phyloP scores from a whole-genome alignment of 2,113 vertebrate genomes.

The Oreocharis arfaki region DNA sequence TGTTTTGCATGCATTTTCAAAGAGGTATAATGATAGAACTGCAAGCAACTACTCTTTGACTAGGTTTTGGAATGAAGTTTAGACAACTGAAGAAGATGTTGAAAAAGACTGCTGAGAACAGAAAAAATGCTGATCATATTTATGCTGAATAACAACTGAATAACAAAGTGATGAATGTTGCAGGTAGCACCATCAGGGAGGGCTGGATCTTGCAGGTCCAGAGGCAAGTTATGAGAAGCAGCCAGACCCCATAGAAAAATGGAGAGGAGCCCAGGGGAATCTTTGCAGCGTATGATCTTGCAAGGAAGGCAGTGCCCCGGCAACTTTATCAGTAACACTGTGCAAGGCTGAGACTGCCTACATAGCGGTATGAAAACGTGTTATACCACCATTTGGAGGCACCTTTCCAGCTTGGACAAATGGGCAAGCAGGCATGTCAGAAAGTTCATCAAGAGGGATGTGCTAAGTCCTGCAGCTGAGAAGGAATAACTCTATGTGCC shows the following conservation, averaged over 20 bases:
- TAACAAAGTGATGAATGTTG: neutral
- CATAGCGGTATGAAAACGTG: neutral
- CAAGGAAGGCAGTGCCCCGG: neutral
- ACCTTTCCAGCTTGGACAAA: neutral
- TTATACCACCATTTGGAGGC: neutral
- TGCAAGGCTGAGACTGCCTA: neutral
- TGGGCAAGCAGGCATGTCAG: neutral
- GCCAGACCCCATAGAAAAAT: neutral
- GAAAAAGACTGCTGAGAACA: neutral
- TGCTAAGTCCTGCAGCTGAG: neutral
- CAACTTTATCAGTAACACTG: neutral
- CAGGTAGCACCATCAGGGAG: neutral
- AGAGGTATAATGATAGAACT: neutral
- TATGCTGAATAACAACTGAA: neutral
- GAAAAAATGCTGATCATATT: neutral
- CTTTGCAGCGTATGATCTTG: neutral
- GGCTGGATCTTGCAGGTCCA: neutral
- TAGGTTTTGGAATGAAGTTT: neutral
- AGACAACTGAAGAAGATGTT: neutral
- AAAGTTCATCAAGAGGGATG: neutral
- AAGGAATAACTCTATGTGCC: neutral
- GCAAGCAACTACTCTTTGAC: neutral
- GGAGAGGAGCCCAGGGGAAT: neutral
- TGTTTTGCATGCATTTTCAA: neutral
- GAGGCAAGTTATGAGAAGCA: neutral